A percentile compares a stretch with the other conserved stretches of the same genome.
Conservation (phyloP, 2,888 invertebrate genomes). For the Dysmachus trigonus region DNA sequence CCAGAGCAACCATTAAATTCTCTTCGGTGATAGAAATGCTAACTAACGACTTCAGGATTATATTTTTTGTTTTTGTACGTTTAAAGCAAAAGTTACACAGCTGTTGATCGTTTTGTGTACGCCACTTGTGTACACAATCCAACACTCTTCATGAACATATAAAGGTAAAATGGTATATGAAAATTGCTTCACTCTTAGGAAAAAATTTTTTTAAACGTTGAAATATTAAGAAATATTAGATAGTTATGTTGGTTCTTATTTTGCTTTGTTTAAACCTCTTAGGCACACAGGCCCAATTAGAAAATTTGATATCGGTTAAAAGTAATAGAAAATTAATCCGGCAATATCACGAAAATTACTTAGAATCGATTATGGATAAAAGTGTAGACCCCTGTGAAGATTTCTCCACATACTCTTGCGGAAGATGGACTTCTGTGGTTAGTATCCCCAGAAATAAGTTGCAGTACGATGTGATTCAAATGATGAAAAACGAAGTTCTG, state of each 20-base stretch:
- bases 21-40: neutral
- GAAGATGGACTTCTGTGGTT: neutral
- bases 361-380: conserved; percentile 25
- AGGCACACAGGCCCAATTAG: neutral
- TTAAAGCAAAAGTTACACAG: neutral
- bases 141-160: neutral
- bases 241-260: neutral
- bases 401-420: conserved; percentile 1
- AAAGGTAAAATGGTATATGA: neutral
- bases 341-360: conserved; percentile 27
- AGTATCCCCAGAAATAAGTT: neutral
- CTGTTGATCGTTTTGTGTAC: neutral
- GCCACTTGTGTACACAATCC: neutral
- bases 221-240: neutral
- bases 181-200: neutral
- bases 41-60: neutral
- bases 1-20: neutral
- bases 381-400: neutral
- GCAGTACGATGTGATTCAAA: neutral
- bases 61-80: too few relatives aligned
- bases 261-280: neutral
- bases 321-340: neutral
- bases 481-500: neutral
- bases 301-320: neutral
- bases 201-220: neutral